Base-by-base conservation (phyloP, 2,888 invertebrate species). In the Cryptus viduatorius region DNA sequence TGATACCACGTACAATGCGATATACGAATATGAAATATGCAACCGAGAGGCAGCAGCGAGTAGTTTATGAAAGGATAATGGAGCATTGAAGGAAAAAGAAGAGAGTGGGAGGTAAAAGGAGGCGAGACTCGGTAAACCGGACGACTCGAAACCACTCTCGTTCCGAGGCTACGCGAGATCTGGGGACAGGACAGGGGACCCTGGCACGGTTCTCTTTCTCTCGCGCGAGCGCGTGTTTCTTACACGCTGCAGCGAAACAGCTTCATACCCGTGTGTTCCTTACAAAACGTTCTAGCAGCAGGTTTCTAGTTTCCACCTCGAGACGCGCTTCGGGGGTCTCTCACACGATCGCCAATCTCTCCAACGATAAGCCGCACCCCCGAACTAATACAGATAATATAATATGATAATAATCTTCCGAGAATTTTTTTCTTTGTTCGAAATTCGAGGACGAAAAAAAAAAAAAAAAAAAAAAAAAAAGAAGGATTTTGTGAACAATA, bases 161-260 rank as follows among this genome's bases (percentile, higher is more conserved):
- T 73, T 75, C 53, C 76, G 71, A 72, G 79, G 71, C 69, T 72
- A 65, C 65, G 48, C 44, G 71, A 78, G 71, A 78, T 79, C 81
- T 75, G 69, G 82, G 84, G 79, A 84, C 65, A 75, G 61, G 65
- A 73, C 81, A 83, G 84, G 37, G 37, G 81, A 84, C 84, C 81
- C 84, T 84, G 82, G 84, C 81, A 82, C 82, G 71, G 59, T 82
- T 82, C 69, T 82, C 65, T 73, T 61, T 72, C 71, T 72, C 81
- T 65, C 79, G 68, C 77, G 50, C 61, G 68, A 0, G 56, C 24
- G 59, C 4, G 14, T 29, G 1, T 31, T 31, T 61, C 59, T 31
- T 29, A 19, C 31, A 29, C 59, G 14, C 59, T 29, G 14, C 31
- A 61, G 31, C 29, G 4, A 14, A 29, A 14, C 29, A 61, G 59